These are phyloP conservation scores for Ctenosaura bakeri DNA, from an alignment of 2,797 vertebrate genomes.

Conservation along the genomic window DNA sequence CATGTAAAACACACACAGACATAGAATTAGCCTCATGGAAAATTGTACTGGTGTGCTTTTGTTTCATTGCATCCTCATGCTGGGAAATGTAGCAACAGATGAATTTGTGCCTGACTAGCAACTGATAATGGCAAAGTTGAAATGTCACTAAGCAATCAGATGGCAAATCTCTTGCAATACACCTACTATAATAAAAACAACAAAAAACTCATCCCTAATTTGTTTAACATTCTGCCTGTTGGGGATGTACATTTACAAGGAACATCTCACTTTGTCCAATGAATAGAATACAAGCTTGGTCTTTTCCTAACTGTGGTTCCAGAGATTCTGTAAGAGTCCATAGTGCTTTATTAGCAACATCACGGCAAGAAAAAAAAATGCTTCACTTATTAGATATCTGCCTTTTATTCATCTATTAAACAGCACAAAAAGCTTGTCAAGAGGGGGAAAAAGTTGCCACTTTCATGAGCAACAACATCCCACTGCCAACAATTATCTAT, in stretches of 20 bases:
- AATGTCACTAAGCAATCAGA: no score
- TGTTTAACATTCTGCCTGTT: no score
- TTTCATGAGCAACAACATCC: no score
- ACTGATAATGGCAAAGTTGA: no score
- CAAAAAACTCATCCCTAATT: no score
- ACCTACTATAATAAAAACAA: no score
- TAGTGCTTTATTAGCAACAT: neutral
- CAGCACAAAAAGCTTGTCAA: neutral
- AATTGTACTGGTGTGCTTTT: neutral
- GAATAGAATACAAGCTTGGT: neutral
- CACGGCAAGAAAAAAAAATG: neutral
- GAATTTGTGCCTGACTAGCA: neutral
- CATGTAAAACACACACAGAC: neutral
- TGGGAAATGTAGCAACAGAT: no score
- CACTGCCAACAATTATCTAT: neutral
- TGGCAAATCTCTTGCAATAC: no score
- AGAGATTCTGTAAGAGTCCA: neutral
- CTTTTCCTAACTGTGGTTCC: neutral
- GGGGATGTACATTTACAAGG: no score
- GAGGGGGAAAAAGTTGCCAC: neutral
- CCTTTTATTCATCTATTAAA: neutral
- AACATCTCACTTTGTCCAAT: no score
- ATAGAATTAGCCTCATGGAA: no score
- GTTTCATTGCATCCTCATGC: neutral
- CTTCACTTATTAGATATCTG: neutral